phyloP scores from a whole-genome alignment of 2,113 vertebrate genomes.

The Anseranas semipalmata region DNA sequence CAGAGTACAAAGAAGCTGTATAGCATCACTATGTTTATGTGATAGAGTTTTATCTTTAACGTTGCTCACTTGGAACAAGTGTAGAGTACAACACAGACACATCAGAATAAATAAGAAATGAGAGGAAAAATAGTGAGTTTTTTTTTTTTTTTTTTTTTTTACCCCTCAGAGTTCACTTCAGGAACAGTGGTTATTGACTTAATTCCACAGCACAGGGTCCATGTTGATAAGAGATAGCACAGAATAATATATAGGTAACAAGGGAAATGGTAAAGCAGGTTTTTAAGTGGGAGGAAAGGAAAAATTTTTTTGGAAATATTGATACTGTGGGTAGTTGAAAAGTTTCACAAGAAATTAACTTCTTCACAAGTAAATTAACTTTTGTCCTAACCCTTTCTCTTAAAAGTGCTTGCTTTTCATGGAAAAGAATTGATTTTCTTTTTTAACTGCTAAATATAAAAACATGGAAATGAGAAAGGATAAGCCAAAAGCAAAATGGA shows the following conservation, averaged over 20 bases:
- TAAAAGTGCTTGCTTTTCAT: background rate
- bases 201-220: background rate
- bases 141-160: background rate
- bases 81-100: background rate
- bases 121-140: background rate
- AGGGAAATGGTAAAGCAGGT: background rate
- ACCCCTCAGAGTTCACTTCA: conserved; percentile 7
- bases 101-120: background rate
- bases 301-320: background rate
- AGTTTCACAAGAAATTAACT: background rate
- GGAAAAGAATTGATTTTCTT: background rate
- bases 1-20: background rate
- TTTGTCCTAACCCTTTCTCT: background rate
- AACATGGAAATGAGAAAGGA: background rate
- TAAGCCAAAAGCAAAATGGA: background rate
- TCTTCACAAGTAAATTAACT: background rate
- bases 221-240: background rate
- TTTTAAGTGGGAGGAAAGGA: background rate
- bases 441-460: background rate
- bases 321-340: background rate
- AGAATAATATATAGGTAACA: background rate
- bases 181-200: conserved; percentile 5
- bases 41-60: background rate
- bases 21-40: background rate
- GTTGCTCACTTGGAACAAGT: background rate